Conservation (phyloP, 37 sponge, comb jelly and placozoan species). For the Aplysina aerophoba region DNA sequence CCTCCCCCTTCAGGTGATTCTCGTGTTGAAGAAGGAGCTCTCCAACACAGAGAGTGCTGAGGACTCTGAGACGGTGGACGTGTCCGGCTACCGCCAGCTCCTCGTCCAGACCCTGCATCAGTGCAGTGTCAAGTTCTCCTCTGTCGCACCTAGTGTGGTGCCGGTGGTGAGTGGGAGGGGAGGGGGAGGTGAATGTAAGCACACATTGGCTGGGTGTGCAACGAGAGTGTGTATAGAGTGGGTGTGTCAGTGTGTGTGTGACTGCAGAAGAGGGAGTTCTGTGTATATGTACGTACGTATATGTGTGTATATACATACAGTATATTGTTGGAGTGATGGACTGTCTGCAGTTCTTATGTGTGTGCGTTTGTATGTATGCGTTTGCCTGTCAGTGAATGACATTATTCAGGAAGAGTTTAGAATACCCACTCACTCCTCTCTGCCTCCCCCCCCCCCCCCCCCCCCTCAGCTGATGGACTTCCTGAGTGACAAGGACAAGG, state of each 20-base stretch:
- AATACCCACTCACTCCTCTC: not conserved
- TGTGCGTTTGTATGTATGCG: not conserved
- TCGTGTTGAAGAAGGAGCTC: conserved; percentile 95
- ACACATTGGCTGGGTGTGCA: not conserved
- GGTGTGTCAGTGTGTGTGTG: too few relatives aligned
- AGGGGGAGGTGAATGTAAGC: not conserved
- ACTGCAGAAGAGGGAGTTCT: too few relatives aligned
- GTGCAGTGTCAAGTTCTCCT: conserved; percentile 85
- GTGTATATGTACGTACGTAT: too few relatives aligned
- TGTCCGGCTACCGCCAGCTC: conserved; percentile 72
- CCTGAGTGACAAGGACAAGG: conserved; percentile 83
- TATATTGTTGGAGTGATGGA: not conserved
- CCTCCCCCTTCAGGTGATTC: conserved; percentile 71
- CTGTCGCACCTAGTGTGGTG: conserved; percentile 86
- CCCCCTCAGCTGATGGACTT: conserved; percentile 83
- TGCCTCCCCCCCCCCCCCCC: not conserved
- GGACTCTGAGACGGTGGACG: conserved; percentile 54
- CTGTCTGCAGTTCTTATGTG: too few relatives aligned
- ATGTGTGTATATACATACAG: not conserved
- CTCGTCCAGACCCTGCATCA: conserved; percentile 94
- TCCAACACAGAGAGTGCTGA: conserved; percentile 74
- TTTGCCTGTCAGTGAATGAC: not conserved
- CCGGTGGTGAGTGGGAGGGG: conserved; percentile 68
- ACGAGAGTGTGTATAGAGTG: not conserved
- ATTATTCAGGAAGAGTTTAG: not conserved